Conservation (phyloP, 2,113 vertebrate species). For the Vidua chalybeata region DNA sequence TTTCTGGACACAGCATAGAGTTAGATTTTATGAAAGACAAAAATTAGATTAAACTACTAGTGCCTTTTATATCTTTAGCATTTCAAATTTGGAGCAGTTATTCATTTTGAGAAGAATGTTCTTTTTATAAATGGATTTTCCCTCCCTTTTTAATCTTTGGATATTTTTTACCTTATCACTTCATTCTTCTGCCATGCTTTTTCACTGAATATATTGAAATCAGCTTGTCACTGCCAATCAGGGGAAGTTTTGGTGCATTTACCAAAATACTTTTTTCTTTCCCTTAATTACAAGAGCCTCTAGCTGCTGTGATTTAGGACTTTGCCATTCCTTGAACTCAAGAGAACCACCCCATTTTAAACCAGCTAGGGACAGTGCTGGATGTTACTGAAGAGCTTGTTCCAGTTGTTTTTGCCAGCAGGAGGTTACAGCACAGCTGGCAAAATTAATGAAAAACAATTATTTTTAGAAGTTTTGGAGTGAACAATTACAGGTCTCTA, state of each 20-base stretch:
- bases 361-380: neutral
- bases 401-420: neutral
- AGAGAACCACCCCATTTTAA: neutral
- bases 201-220: slow-evolving; percentile 12
- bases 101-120: slow-evolving; percentile 32
- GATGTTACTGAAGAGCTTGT: neutral
- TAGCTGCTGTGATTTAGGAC: neutral
- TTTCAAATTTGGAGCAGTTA: neutral
- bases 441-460: neutral
- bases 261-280: neutral
- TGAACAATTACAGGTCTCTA: neutral
- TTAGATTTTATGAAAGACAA: slow-evolving; percentile 43
- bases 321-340: neutral
- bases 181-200: neutral
- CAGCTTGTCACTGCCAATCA: neutral
- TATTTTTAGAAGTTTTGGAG: neutral
- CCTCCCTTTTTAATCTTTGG: slow-evolving; percentile 2
- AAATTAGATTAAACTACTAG: slow-evolving; percentile 21
- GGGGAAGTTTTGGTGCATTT: neutral
- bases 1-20: neutral
- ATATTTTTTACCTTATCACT: slow-evolving; percentile 37
- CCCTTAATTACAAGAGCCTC: neutral
- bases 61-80: slow-evolving; percentile 24
- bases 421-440: neutral
- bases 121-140: slow-evolving; percentile 57